Evolutionary conservation across 2,113 vertebrate species (phyloP).

Genomic region (Epinephelus moara): DNA sequence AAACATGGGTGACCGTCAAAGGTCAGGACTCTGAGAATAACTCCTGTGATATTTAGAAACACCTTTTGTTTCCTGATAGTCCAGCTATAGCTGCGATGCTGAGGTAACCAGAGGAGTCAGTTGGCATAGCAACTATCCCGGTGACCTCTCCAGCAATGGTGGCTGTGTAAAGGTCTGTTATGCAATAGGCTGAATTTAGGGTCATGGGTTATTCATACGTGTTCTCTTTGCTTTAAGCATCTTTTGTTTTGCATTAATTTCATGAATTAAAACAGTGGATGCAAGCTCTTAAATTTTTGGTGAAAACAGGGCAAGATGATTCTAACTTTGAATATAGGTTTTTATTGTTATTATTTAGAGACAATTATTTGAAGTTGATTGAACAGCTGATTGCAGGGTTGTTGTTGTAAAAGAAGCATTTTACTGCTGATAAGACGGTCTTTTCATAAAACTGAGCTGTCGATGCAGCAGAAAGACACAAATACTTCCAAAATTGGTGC

Average conservation of each 20-base stretch:
- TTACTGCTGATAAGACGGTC: too few species aligned
- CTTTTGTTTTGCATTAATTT: constrained; percentile 5
- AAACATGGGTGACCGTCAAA: constrained; percentile 71
- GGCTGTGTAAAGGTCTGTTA: constrained; percentile 48
- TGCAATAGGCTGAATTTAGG: constrained; percentile 44
- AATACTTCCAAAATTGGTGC: too few species aligned
- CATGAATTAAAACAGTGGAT: background rate
- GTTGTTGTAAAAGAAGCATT: background rate
- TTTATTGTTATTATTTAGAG: too few species aligned
- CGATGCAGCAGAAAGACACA: too few species aligned
- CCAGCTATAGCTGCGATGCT: constrained; percentile 43
- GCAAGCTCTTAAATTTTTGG: background rate
- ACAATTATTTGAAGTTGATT: too few species aligned
- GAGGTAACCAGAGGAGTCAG: constrained; percentile 64
- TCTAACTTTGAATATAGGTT: too few species aligned
- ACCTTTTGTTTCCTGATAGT: constrained; percentile 60
- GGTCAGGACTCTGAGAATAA: constrained; percentile 77
- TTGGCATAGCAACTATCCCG: constrained; percentile 59
- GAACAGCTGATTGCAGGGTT: background rate
- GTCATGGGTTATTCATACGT: constrained; percentile 32
- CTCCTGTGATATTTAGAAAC: constrained; percentile 74
- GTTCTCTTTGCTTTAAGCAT: constrained; percentile 20
- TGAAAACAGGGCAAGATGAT: too few species aligned
- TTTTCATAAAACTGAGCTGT: too few species aligned
- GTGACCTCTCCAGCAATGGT: constrained; percentile 62